These are phyloP conservation scores for Dasyurus viverrinus DNA, from an alignment of 2,113 vertebrate species.

Conservation along the genomic window DNA sequence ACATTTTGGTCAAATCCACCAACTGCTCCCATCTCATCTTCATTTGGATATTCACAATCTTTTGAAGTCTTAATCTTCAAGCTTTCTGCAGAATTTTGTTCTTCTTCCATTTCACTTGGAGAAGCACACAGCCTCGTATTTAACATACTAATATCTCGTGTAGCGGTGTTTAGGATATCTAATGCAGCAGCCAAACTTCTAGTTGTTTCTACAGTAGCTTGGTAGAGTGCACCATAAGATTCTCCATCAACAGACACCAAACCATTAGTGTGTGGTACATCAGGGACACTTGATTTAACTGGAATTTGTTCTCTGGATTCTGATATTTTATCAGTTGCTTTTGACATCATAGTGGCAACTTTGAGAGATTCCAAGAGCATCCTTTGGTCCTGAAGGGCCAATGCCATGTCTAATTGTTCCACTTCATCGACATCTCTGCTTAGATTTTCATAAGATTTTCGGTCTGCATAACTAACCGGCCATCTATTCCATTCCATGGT, in stretches of 20 bases:
- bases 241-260: conserved; percentile 92
- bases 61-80: conserved; percentile 83
- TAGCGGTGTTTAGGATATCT: conserved; percentile 92
- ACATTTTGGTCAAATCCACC: conserved; percentile 86
- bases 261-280: conserved; percentile 87
- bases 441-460: conserved; percentile 94
- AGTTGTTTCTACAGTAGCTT: conserved; percentile 95
- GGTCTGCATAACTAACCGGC: conserved; percentile 95
- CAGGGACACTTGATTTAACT: conserved; percentile 82
- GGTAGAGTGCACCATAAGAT: conserved; percentile 92
- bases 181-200: conserved; percentile 95
- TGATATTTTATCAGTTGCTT: conserved; percentile 82
- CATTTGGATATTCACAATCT: conserved; percentile 85
- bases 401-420: conserved; percentile 96
- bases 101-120: conserved; percentile 84
- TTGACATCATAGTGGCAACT: conserved; percentile 94
- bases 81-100: conserved; percentile 80
- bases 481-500: conserved; percentile 99
- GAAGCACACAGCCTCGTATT: conserved; percentile 85
- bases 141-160: conserved; percentile 89
- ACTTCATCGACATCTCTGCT: conserved; percentile 95
- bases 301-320: conserved; percentile 85
- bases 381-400: conserved; percentile 96
- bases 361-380: conserved; percentile 96
- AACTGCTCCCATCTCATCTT: conserved; percentile 91